Base-by-base conservation (phyloP, 1,140 invertebrate species). In the Dryas iulia region DNA sequence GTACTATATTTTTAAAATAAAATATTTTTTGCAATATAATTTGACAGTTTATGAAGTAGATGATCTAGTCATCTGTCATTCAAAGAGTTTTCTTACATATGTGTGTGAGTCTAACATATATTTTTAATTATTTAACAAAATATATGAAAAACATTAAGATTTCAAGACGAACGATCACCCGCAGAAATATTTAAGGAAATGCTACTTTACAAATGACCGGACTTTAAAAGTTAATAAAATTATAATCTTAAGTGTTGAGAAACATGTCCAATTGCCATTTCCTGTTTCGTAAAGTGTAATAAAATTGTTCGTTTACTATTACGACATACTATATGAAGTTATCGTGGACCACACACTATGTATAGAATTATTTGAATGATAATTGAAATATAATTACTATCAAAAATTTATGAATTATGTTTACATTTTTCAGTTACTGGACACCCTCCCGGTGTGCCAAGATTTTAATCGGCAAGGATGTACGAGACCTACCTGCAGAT, bases 361-460 rank as follows among this genome's bases (percentile, higher is more conserved):
- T 18, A 21, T 21, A 47, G 14, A 47, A 47, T 47, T 47, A 47
- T 47, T 67, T 63, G 66, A 74, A 70, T 74, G 69, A 21, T 77
- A 76, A 76, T 59, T 47, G 67, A 52, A 23, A 14, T 12, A 52
- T 59, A 23, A 26, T 31, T 33, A 47, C 8, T 66, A 23, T 18
- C 21, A 78, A 61, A 76, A 79, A 83, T 75, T 88, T 76, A 90
- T 85, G 33, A 65, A 66, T 61, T 70, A 60, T 81, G 82, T 56
- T 89, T 87, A 81, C 94, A 92, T 93, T 97, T 97, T 92, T 57
- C 95, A 99, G 98, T 98, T 98, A 97, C 97, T 98, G 97, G 98
- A 98, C 97, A 98, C 97, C 97, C 97, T 98, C 97, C 98, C 96
- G 97, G 97, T 98, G 96, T 99, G 97, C 97, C 97, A 96, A 97